phyloP scores from a whole-genome alignment of 2,888 invertebrate genomes.

The Agrilus cyanescens region DNA sequence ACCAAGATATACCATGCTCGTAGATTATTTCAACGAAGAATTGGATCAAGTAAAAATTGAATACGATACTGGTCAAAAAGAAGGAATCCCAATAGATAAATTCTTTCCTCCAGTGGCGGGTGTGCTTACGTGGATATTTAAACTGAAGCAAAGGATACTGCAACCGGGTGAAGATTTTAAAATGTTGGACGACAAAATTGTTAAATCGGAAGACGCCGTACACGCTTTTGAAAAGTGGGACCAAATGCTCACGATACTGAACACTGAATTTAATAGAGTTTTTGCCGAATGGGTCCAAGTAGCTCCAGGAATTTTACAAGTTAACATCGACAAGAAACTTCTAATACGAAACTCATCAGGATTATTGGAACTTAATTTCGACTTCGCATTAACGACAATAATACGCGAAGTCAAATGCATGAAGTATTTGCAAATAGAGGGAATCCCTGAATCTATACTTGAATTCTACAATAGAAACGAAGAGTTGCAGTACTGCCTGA shows the following conservation, averaged over 20 bases:
- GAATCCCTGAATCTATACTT: conserved; percentile 48
- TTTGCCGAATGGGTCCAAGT: conserved; percentile 57
- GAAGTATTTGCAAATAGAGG: conserved; percentile 35
- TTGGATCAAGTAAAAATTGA: conserved; percentile 53
- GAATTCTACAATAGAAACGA: conserved; percentile 57
- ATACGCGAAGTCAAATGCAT: conserved; percentile 77
- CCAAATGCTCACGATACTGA: conserved; percentile 54
- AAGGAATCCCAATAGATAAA: conserved; percentile 44
- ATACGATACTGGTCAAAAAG: conserved; percentile 44
- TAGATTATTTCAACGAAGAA: conserved; percentile 52
- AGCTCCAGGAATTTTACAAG: conserved; percentile 52
- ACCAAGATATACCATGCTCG: conserved; percentile 51
- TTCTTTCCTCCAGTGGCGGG: conserved; percentile 71
- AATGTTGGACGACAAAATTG: conserved; percentile 52
- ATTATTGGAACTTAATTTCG: conserved; percentile 54
- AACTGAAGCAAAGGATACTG: conserved; percentile 47
- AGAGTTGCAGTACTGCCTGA: conserved; percentile 42
- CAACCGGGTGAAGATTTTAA: conserved; percentile 49
- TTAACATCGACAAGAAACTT: conserved; percentile 48
- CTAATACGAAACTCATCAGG: conserved; percentile 42
- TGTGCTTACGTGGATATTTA: conserved; percentile 53
- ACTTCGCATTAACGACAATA: conserved; percentile 53
- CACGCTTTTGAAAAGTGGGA: conserved; percentile 49
- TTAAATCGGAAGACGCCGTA: conserved; percentile 40
- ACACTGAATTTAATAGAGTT: conserved; percentile 47